These are phyloP conservation scores for Pissodes strobi DNA, from an alignment of 1,140 invertebrate genomes.

Conservation along the genomic window DNA sequence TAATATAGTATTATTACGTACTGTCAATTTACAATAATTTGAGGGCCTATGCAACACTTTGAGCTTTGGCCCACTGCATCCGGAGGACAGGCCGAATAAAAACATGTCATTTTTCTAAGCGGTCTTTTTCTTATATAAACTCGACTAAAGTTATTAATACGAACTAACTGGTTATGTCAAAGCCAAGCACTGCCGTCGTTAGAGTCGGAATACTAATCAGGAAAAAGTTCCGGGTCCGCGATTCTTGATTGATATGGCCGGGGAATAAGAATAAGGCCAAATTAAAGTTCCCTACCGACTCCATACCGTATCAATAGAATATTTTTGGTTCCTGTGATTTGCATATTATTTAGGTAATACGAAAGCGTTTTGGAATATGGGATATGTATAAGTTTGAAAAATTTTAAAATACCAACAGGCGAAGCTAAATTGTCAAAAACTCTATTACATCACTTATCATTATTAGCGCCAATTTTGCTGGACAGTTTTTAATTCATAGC, in stretches of 20 bases:
- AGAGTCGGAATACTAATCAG: conserved; percentile 56
- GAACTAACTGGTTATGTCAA: conserved; percentile 59
- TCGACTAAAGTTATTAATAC: conserved; percentile 57
- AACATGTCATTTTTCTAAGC: conserved; percentile 57
- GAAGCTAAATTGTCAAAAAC: too few relatives aligned
- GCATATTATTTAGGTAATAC: too few relatives aligned
- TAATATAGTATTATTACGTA: too few relatives aligned
- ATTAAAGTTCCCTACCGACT: conserved; percentile 40
- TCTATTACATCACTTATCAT: too few relatives aligned
- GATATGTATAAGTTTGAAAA: too few relatives aligned
- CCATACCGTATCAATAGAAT: not conserved
- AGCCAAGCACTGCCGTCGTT: conserved; percentile 56
- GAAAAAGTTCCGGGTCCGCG: conserved; percentile 43
- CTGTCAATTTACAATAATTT: too few relatives aligned
- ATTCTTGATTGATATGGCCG: conserved; percentile 54
- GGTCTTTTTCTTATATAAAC: conserved; percentile 53
- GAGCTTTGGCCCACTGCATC: conserved; percentile 14
- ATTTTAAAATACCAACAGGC: too few relatives aligned
- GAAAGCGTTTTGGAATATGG: too few relatives aligned
- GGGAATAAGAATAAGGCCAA: conserved; percentile 53
- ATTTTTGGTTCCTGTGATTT: too few relatives aligned
- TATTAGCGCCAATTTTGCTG: too few relatives aligned
- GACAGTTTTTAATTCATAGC: too few relatives aligned
- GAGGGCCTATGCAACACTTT: too few relatives aligned
- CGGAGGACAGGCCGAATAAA: conserved; percentile 39